Evolutionary conservation across 1,140 invertebrate genomes (phyloP).

Genomic region (Bombus waltoni): DNA sequence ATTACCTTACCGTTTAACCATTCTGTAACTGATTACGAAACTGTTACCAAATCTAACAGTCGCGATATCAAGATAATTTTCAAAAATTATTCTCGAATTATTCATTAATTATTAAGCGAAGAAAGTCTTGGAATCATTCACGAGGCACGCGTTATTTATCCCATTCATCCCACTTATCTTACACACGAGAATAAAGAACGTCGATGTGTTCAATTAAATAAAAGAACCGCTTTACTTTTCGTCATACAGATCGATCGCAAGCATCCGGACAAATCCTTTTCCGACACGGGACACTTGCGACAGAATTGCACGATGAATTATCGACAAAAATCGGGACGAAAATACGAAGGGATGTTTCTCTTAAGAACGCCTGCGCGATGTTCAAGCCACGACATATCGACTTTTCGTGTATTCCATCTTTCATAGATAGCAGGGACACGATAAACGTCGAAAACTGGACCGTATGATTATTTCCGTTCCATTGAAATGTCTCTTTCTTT

Average conservation of each 20-base stretch:
- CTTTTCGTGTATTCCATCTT: conserved; percentile 39
- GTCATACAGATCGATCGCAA: not conserved
- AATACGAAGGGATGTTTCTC: conserved; percentile 3
- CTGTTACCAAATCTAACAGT: not conserved
- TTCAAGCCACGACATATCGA: conserved; percentile 36
- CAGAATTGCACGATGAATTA: conserved; percentile 5
- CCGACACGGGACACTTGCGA: not conserved
- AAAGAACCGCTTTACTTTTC: not conserved
- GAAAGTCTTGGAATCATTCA: not conserved
- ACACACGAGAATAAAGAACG: no score
- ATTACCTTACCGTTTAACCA: no score
- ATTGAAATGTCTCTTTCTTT: not conserved
- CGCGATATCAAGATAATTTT: not conserved
- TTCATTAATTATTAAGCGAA: no score
- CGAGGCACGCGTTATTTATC: not conserved
- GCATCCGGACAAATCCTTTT: not conserved
- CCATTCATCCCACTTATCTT: no score
- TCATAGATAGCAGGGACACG: conserved; percentile 5
- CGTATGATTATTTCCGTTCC: not conserved
- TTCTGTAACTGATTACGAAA: not conserved
- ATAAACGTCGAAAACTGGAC: conserved; percentile 14
- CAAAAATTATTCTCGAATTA: not conserved
- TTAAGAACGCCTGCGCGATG: conserved; percentile 35
- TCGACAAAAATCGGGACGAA: not conserved
- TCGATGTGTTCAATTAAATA: not conserved